Evolutionary conservation across 1,140 invertebrate species (phyloP).

Genomic region (Stegodyphus mimosarum): DNA sequence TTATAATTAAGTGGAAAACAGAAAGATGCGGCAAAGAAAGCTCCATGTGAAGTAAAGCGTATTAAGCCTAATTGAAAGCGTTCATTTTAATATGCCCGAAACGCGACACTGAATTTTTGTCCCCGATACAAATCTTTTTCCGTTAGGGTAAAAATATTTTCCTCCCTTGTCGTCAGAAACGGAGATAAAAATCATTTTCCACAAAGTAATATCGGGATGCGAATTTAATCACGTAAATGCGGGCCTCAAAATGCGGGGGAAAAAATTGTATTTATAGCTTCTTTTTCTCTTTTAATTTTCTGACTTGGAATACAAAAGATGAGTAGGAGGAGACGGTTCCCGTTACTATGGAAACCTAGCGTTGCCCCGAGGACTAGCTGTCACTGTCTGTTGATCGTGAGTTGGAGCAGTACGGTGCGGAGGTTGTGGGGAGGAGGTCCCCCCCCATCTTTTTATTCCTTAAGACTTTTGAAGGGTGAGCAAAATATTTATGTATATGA

Average conservation of each 20-base stretch:
- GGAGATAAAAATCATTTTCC: constrained; percentile 16
- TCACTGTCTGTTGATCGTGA: constrained; percentile 26
- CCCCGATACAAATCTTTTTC: constrained; percentile 26
- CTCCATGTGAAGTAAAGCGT: neutral
- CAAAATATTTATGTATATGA: constrained; percentile 39
- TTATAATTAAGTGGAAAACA: too few relatives aligned
- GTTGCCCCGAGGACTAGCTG: constrained; percentile 13
- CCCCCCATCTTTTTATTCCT: neutral
- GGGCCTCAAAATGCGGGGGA: neutral
- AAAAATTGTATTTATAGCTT: neutral
- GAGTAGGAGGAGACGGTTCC: constrained; percentile 30
- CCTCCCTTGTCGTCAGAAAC: too few relatives aligned
- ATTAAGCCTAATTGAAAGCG: constrained; percentile 5
- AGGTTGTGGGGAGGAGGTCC: neutral
- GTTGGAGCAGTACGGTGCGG: neutral
- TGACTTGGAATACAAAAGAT: neutral
- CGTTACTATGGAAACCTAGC: constrained; percentile 23
- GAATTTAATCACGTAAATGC: constrained; percentile 57
- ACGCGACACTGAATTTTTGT: neutral
- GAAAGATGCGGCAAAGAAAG: too few relatives aligned
- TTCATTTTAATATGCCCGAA: constrained; percentile 43
- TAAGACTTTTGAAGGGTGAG: constrained; percentile 23
- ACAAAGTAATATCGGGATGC: constrained; percentile 7
- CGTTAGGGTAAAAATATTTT: too few relatives aligned
- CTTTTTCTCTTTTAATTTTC: constrained; percentile 36